Percentiles rank a stretch among this genome's conserved stretches.
Evolutionary conservation across 2,888 invertebrate species (phyloP).

Genomic region (Metallyticus violacea): DNA sequence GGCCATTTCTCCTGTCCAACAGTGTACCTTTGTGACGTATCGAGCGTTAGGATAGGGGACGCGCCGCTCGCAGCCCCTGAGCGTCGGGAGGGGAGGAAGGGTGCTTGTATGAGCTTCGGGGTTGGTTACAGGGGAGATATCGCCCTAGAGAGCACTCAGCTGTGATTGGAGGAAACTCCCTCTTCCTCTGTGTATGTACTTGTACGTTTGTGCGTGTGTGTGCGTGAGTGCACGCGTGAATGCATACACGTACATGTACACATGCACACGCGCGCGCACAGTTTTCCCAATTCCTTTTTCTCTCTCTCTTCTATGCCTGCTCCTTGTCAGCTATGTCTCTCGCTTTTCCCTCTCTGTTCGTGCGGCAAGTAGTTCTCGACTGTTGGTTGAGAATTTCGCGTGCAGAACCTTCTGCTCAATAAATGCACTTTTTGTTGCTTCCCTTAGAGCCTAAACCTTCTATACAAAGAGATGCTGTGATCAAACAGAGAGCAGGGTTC

Average conservation of each 20-base stretch:
- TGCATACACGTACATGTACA: not conserved
- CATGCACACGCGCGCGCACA: not conserved
- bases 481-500: too few relatives aligned
- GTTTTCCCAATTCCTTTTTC: not conserved
- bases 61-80: not conserved
- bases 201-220: too few relatives aligned
- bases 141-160: slow-evolving; percentile 20
- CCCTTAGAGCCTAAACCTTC: too few relatives aligned
- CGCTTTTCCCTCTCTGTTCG: not conserved
- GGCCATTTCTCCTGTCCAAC: slow-evolving; percentile 13
- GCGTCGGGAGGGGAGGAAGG: slow-evolving; percentile 7
- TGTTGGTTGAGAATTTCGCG: too few relatives aligned
- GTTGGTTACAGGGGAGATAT: slow-evolving; percentile 22
- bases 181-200: not conserved
- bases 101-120: slow-evolving; percentile 10
- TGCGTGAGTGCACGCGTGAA: too few relatives aligned
- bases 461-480: too few relatives aligned
- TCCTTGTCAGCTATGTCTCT: not conserved
- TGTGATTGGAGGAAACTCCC: slow-evolving; percentile 21
- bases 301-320: not conserved
- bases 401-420: too few relatives aligned
- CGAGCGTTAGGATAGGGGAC: not conserved
- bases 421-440: too few relatives aligned
- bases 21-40: not conserved
- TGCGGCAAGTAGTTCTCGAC: too few relatives aligned